Evolutionary conservation across 2,113 vertebrate species (phyloP).

Genomic region (Centrocercus urophasianus): DNA sequence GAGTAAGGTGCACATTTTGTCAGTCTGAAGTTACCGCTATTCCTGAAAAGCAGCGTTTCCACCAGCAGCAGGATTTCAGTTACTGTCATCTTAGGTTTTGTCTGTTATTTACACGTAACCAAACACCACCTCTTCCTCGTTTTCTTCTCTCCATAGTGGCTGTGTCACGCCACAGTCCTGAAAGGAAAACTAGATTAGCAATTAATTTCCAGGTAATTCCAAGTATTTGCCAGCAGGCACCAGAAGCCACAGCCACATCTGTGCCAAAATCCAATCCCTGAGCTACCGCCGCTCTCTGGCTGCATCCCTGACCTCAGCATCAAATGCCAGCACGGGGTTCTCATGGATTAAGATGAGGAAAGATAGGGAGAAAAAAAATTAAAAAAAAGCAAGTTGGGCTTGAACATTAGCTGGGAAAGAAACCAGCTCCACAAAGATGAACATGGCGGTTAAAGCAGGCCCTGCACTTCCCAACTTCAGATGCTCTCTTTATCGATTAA

Average conservation of each 20-base stretch:
- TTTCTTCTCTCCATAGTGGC: background rate
- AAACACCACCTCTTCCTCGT: accelerated
- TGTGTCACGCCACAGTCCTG: background rate
- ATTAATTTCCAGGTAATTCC: background rate
- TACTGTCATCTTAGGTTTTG: background rate
- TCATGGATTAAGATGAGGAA: no score
- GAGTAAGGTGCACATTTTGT: background rate
- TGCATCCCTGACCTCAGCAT: background rate
- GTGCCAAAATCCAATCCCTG: background rate
- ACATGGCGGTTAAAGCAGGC: background rate
- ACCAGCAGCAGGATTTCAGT: background rate
- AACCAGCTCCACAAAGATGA: background rate
- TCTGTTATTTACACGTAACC: background rate
- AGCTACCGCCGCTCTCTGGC: background rate
- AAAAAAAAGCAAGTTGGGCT: background rate
- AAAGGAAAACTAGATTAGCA: background rate
- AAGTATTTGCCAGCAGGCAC: background rate
- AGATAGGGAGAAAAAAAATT: no score
- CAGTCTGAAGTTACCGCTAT: accelerated
- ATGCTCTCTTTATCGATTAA: background rate
- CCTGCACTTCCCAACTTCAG: background rate
- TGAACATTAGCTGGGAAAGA: background rate
- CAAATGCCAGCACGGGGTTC: background rate
- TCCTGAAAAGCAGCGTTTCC: background rate
- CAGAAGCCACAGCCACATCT: background rate